Base-by-base conservation (phyloP, 2,113 vertebrate genomes). In the Eupsittula cactorum region DNA sequence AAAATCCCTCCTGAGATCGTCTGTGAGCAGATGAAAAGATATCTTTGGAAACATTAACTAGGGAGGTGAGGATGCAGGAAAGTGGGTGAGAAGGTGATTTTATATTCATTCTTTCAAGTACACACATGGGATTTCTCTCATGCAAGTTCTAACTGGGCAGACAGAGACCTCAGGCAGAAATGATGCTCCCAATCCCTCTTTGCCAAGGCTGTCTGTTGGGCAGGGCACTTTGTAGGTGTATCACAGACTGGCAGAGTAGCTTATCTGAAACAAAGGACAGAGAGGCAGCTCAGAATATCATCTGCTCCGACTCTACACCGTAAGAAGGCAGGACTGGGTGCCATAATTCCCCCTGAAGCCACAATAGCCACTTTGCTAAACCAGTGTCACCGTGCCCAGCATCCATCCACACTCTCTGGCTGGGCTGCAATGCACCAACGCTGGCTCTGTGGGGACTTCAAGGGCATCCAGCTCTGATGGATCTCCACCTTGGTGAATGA, bases 11-110 rank as follows among this genome's bases (percentile, higher is more conserved):
- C 47, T 47, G 39, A 92, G 71, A 86, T 69, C 3, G 2, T 62
- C 42, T 70, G 67, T 31, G 47, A 82, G 84, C 93, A 88, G 95
- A 90, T 77, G 71, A 27, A 92, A 85, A 88, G 90, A 82, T 81
- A 93, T 42, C 82, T 88, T 88, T 96, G 92, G 92, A 90, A 95
- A 68, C 50, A 53, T 42, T 60, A 47, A 77, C 59, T 1, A 59
- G 85, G 62, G 86, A 93, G 59, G 71, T 64, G 59, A 85, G 37
- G 87, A 89, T 46, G 33, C 16, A 49, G 59, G 53, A 44, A 90
- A 90, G 80, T 21, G 29, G 55, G 75, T 63, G 39, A 87, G 62
- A 89, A 88, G 71, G 39, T 39, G 69, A 63, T 16, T 95, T 86
- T 62, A 41, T 53, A 42, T 78, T 92, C 71, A 42, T 75, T 88